A percentile compares a stretch with the other conserved stretches of the same genome.
Conservation (phyloP, 2,113 vertebrate species). For the Telmatochromis sp. region DNA sequence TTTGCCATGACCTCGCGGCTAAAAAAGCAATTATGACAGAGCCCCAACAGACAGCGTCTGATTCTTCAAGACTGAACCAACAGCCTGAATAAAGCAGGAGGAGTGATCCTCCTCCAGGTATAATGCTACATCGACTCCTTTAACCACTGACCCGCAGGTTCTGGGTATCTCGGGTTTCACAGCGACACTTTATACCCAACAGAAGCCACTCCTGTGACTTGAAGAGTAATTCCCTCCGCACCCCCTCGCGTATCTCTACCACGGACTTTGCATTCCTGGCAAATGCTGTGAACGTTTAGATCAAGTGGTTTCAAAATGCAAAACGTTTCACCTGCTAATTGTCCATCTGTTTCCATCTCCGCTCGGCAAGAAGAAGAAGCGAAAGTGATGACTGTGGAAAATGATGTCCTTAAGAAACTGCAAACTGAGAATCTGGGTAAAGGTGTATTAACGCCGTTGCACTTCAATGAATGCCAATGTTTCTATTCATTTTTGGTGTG, state of each 20-base stretch:
- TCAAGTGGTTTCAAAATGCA: neutral
- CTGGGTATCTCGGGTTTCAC: neutral
- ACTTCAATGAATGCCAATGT: neutral
- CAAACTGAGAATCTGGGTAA: neutral
- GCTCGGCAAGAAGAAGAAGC: neutral
- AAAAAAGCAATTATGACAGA: neutral
- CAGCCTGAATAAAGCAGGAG: neutral
- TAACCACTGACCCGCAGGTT: neutral
- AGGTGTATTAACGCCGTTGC: neutral
- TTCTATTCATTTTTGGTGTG: neutral
- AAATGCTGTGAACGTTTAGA: neutral
- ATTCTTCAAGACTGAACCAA: neutral
- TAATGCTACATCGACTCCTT: neutral
- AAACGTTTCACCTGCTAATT: neutral
- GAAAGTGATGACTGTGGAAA: neutral
- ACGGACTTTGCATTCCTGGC: neutral
- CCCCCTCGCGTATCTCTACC: neutral
- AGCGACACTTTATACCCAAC: constrained; percentile 6
- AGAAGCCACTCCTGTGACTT: neutral
- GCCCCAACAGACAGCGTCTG: neutral
- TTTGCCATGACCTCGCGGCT: neutral
- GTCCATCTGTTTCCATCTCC: neutral
- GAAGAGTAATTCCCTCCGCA: neutral
- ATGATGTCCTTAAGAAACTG: neutral
- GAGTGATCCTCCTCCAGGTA: neutral